Base-by-base conservation (phyloP, 2,113 vertebrate species). In the Diphyllodes magnificus region DNA sequence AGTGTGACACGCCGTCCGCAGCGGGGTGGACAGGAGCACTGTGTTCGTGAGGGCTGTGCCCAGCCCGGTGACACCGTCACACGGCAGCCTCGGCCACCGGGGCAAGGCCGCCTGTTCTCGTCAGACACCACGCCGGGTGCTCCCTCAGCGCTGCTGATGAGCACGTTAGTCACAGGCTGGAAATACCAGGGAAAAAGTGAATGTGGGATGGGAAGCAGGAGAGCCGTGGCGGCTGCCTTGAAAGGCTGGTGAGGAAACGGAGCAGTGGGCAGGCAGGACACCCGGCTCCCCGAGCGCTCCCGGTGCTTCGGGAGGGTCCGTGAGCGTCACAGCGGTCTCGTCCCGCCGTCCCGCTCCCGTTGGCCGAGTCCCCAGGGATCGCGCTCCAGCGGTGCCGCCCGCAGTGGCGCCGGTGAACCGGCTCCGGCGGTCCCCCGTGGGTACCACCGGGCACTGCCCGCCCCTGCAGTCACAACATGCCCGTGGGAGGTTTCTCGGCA, bases 81-180 rank as follows among this genome's bases (percentile, higher is more conserved):
- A 9, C 45, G 9, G 9, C 22, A 1, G 24, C 27, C 17, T 31
- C 33, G 4, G 1, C 3, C 42, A 4, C 10, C 7, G 72, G 56
- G 44, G 8, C 23, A 10, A 19, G 9, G 61, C 23, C 13, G 4
- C 3, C 45, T 0, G 3, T 17, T 10, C 24, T 22, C 2, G 2
- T 15, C 73, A 12, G 50, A 56, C 37, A 2, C 24, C 25, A 2
- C 16, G 4, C 54, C 30, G 15, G 18, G 13, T 2, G 40, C 30
- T 19, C 33, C 50, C 8, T 59, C 1, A 3, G 50, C 14, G 3
- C 6, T 15, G 40, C 31, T 59, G 70, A 42, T 23, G 49, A 2
- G 4, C 23, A 23, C 66, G 28, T 50, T 49, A 56, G 28, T 81
- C 72, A 73, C 44, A 16, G 83, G 35, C 6, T 35, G 77, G 45